Evolutionary conservation across 2,888 invertebrate species (phyloP).

Genomic region (Drosophila antonietae): DNA sequence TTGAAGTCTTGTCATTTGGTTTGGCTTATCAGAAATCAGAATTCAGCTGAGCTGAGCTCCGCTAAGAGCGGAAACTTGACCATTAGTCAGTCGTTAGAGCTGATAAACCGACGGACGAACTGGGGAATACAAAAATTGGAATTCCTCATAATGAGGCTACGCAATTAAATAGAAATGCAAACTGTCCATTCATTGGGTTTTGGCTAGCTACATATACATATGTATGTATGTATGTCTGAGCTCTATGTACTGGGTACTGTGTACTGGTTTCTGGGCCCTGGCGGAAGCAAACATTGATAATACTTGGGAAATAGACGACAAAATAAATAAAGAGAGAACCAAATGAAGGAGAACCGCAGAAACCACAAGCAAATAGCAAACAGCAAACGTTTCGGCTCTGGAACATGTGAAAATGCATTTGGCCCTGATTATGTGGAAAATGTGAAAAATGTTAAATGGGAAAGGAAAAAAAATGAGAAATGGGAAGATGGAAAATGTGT

Average conservation of each 20-base stretch:
- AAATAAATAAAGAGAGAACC: constrained; percentile 18
- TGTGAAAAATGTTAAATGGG: constrained; percentile 13
- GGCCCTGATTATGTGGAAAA: constrained; percentile 49
- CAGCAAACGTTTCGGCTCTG: constrained; percentile 42
- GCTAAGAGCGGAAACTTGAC: constrained; percentile 44
- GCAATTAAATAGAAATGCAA: constrained; percentile 56
- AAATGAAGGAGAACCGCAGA: constrained; percentile 35
- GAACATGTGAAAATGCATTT: constrained; percentile 42
- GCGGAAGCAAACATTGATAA: constrained; percentile 76
- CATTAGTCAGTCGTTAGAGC: constrained; percentile 26
- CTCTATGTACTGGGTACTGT: background rate
- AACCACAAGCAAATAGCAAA: constrained; percentile 66
- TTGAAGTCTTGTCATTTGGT: constrained; percentile 7
- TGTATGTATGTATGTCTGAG: background rate
- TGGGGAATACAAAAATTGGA: constrained; percentile 12
- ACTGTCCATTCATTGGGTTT: constrained; percentile 42
- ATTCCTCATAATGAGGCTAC: constrained; percentile 31
- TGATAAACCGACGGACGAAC: constrained; percentile 38
- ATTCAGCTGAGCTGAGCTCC: constrained; percentile 4
- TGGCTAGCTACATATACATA: background rate
- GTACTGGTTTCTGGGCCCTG: constrained; percentile 5
- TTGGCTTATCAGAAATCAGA: constrained; percentile 40
- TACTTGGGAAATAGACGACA: constrained; percentile 31
- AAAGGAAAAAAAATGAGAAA: background rate
- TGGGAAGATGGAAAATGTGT: background rate